These are phyloP conservation scores for Carduelis carduelis DNA, from an alignment of 2,797 vertebrate species.

Conservation along the genomic window DNA sequence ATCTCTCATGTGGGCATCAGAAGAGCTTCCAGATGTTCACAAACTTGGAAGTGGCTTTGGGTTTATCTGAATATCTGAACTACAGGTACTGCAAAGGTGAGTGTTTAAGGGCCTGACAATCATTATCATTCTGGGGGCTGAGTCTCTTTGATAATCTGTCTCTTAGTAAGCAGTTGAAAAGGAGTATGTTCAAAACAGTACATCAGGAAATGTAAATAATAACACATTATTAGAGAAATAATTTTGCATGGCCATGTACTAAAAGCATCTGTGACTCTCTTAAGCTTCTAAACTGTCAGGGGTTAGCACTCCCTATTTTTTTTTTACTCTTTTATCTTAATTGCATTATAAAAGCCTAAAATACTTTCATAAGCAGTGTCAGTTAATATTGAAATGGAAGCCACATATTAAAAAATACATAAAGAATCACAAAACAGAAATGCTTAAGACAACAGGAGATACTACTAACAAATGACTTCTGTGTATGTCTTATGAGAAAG, in stretches of 20 bases:
- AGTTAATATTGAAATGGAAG: background rate
- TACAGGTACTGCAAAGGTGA: background rate
- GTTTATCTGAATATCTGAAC: background rate
- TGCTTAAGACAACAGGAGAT: background rate
- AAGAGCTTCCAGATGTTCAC: background rate
- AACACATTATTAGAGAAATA: background rate
- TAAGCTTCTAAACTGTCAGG: background rate
- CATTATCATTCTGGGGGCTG: background rate
- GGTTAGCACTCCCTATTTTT: background rate
- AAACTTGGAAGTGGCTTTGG: accelerated
- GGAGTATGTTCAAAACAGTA: background rate
- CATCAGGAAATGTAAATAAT: background rate
- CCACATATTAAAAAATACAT: background rate
- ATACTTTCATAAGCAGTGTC: background rate
- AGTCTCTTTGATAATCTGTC: background rate
- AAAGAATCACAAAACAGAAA: background rate
- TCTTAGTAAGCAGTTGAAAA: background rate
- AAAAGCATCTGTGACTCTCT: background rate
- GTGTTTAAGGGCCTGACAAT: background rate
- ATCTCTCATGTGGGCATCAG: background rate
- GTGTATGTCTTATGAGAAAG: background rate
- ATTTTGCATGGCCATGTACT: background rate
- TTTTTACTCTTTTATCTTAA: background rate
- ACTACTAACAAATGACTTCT: background rate
- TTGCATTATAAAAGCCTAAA: background rate